Evolutionary conservation across 2,797 vertebrate species (phyloP).

Genomic region (Molothrus aeneus): DNA sequence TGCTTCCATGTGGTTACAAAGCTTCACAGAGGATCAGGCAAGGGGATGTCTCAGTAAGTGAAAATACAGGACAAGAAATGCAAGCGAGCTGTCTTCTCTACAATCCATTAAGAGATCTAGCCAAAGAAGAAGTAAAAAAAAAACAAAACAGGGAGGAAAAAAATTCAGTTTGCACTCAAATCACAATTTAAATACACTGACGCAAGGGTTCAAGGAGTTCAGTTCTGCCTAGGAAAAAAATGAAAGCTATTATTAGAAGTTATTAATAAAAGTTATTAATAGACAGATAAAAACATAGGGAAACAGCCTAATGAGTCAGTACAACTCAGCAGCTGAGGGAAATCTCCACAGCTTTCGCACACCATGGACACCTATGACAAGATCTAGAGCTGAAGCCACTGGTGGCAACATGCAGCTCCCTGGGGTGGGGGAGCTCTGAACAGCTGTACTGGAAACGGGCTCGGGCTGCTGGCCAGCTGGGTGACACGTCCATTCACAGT

Average conservation of each 20-base stretch:
- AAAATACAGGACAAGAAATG: neutral
- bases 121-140: neutral
- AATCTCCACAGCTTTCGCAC: neutral
- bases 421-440: neutral
- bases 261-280: neutral
- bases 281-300: neutral
- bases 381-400: neutral
- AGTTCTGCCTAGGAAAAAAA: neutral
- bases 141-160: neutral
- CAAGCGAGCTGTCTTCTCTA: neutral
- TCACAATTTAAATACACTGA: slow-evolving; percentile 10
- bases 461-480: rapidly evolving
- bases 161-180: neutral
- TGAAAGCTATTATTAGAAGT: neutral
- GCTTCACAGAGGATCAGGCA: neutral
- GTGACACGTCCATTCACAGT: rapidly evolving
- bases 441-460: neutral
- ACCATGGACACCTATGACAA: neutral
- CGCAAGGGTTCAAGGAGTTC: neutral
- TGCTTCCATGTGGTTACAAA: neutral
- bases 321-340: neutral
- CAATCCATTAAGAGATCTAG: neutral
- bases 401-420: rapidly evolving
- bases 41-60: neutral
- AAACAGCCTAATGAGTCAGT: neutral